Percentiles rank a stretch among this genome's conserved stretches.
Evolutionary conservation across 2,113 vertebrate genomes (phyloP).

Genomic region (Pelodiscus sinensis): DNA sequence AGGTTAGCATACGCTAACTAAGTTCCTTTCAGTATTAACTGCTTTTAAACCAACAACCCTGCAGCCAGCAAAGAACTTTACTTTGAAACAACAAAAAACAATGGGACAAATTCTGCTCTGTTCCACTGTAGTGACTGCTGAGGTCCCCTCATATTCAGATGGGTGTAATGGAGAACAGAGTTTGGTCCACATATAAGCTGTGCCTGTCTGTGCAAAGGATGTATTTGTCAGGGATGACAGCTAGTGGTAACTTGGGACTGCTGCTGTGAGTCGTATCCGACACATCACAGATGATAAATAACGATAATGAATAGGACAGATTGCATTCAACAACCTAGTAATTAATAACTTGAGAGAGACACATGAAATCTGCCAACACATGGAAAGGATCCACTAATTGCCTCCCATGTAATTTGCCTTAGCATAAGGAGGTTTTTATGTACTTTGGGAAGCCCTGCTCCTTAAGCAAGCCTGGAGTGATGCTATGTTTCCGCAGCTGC

Average conservation of each 20-base stretch:
- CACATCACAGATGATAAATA: conserved; percentile 37
- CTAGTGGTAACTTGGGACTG: conserved; percentile 14
- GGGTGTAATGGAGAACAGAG: conserved; percentile 30
- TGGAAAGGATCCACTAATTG: conserved; percentile 34
- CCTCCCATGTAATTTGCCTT: background rate
- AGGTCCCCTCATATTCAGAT: background rate
- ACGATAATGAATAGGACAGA: conserved; percentile 38
- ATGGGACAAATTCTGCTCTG: conserved; percentile 1
- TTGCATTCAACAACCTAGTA: conserved; percentile 11
- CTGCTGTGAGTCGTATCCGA: background rate
- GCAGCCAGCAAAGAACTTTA: background rate
- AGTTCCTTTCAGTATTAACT: conserved; percentile 23
- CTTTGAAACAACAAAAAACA: background rate
- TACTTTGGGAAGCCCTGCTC: background rate
- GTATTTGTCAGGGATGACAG: conserved; percentile 41
- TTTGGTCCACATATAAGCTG: conserved; percentile 32
- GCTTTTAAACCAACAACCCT: conserved; percentile 17
- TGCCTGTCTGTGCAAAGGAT: conserved; percentile 34
- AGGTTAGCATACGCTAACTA: conserved; percentile 31
- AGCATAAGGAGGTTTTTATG: background rate
- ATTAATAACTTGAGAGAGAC: conserved; percentile 28
- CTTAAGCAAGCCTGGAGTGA: background rate
- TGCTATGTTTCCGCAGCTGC: background rate
- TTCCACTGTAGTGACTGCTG: conserved; percentile 27
- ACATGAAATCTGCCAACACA: conserved; percentile 39